Evolutionary conservation across 2,113 vertebrate genomes (phyloP).

Genomic region (Thamnaconus septentrionalis): DNA sequence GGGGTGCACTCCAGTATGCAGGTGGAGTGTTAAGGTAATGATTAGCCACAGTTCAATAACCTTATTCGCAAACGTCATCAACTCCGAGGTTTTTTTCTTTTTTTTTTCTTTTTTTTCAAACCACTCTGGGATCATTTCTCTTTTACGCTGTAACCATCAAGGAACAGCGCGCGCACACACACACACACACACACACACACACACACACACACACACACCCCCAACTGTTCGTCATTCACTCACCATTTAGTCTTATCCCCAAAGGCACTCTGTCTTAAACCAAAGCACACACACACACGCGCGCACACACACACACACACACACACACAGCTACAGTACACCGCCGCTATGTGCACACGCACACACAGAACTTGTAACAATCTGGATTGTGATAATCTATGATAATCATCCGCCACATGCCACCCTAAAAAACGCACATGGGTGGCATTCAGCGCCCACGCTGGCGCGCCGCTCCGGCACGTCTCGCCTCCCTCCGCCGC

Average conservation of each 20-base stretch:
- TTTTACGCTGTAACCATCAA: slow-evolving; percentile 49
- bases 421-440: slow-evolving; percentile 79
- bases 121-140: slow-evolving; percentile 34
- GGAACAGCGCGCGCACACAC: slow-evolving; percentile 34
- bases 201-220: slow-evolving; percentile 56
- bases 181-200: background rate
- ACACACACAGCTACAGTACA: slow-evolving; percentile 66
- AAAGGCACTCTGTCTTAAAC: slow-evolving; percentile 70
- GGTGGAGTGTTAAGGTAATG: slow-evolving; percentile 82
- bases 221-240: slow-evolving; percentile 74
- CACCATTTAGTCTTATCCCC: slow-evolving; percentile 75
- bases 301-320: slow-evolving; percentile 28
- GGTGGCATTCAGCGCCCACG: slow-evolving; percentile 75
- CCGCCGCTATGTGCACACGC: slow-evolving; percentile 68
- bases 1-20: slow-evolving; percentile 94
- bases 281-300: slow-evolving; percentile 38
- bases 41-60: background rate
- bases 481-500: slow-evolving; percentile 56
- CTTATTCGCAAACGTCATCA: background rate
- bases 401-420: slow-evolving; percentile 78
- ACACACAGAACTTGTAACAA: slow-evolving; percentile 75
- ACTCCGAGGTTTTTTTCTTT: background rate
- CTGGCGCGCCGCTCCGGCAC: slow-evolving; percentile 61
- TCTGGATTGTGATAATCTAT: slow-evolving; percentile 80
- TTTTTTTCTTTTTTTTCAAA: background rate